Evolutionary conservation across 1,140 invertebrate species (phyloP).

Genomic region (Hyles vespertilio): DNA sequence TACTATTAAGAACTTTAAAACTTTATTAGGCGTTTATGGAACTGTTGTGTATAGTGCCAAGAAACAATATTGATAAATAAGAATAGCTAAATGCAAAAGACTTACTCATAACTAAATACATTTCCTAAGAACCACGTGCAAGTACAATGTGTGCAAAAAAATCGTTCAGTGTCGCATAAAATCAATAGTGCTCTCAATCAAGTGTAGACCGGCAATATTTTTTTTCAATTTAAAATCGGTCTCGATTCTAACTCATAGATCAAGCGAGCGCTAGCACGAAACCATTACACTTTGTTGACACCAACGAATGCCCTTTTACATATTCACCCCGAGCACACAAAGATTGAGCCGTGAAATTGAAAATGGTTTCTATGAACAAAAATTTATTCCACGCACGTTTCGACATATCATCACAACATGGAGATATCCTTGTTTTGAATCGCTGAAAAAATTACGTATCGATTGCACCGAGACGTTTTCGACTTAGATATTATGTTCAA

Average conservation of each 20-base stretch:
- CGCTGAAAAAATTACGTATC: not conserved
- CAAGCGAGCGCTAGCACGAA: conserved; percentile 60
- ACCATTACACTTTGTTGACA: conserved; percentile 72
- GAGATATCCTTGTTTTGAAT: conserved; percentile 30
- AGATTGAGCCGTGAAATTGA: conserved; percentile 72
- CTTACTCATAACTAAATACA: no score
- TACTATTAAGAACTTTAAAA: no score
- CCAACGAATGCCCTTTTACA: conserved; percentile 69
- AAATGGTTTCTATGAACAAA: conserved; percentile 71
- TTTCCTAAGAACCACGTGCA: no score
- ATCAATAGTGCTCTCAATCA: no score
- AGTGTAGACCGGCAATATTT: conserved; percentile 11
- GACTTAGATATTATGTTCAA: not conserved
- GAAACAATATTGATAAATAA: no score
- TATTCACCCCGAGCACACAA: conserved; percentile 69
- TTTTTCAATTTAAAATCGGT: conserved; percentile 41
- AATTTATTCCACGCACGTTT: conserved; percentile 65
- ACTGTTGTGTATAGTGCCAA: no score
- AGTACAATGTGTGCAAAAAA: no score
- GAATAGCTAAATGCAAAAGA: no score
- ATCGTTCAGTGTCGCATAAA: no score
- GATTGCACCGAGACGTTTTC: conserved; percentile 2
- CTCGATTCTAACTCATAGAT: conserved; percentile 52
- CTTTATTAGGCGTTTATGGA: no score
- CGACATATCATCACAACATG: conserved; percentile 53